These are phyloP conservation scores for Spongilla lacustris DNA, from an alignment of 37 sponge, comb jelly and placozoan genomes.

Conservation along the genomic window DNA sequence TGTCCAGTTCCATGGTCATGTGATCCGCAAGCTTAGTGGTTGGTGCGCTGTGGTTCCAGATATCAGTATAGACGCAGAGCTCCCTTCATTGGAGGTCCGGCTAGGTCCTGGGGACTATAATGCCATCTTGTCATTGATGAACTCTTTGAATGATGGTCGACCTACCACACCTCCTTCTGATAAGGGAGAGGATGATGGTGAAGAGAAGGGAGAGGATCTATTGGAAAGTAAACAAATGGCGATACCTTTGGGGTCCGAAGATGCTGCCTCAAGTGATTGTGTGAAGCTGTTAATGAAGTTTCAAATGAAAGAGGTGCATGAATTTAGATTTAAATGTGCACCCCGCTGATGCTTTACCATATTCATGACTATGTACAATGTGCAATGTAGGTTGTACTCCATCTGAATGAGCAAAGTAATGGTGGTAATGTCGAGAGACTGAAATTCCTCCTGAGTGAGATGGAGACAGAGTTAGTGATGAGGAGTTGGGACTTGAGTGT, in stretches of 20 bases:
- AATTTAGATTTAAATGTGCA: background rate
- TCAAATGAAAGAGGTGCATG: background rate
- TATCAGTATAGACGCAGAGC: slow-evolving; percentile 21
- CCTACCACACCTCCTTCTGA: background rate
- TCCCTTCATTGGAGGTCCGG: slow-evolving; percentile 30
- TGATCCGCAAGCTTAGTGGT: slow-evolving; percentile 43
- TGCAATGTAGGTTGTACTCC: slow-evolving; percentile 41
- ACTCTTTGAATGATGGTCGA: background rate
- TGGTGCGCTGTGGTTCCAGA: slow-evolving; percentile 41
- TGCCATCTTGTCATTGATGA: background rate
- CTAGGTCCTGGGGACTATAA: slow-evolving; percentile 1
- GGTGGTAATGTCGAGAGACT: slow-evolving; percentile 24
- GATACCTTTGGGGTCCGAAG: background rate
- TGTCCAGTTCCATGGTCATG: slow-evolving; percentile 32
- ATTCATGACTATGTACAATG: too few species aligned
- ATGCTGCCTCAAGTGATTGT: background rate
- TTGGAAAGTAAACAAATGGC: background rate
- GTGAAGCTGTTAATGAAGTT: background rate
- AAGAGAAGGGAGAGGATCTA: background rate
- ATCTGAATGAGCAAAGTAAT: slow-evolving; percentile 44
- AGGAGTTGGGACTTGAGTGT: slow-evolving; percentile 32
- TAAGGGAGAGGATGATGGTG: background rate
- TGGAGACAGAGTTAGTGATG: slow-evolving; percentile 17
- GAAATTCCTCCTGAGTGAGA: slow-evolving; percentile 9
- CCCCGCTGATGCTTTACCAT: background rate